Evolutionary conservation across 2,113 vertebrate genomes (phyloP), one percentile per base, ranked within the genome.

Genomic region (Stercorarius parasiticus): DNA sequence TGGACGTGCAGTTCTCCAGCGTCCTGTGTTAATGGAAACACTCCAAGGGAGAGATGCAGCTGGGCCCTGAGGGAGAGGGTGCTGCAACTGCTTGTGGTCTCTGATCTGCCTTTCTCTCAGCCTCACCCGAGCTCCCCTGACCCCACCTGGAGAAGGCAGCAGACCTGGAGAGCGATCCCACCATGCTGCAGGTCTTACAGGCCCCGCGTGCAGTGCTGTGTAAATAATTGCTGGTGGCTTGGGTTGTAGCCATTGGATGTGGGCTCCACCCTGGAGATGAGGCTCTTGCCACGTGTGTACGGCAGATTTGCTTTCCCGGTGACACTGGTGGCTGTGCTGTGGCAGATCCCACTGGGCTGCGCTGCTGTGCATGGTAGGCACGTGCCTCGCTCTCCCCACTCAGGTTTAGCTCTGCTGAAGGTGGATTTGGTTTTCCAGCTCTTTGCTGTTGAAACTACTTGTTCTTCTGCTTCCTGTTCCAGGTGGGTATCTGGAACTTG

Each of bases 221-320:
- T 52, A 32, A 69, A 18, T 59, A 50, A 11, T 53, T 88, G 72
- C 67, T n/a, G 53, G 40, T 27, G 80, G 62, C 83, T 50, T 42
- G 88, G 49, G 52, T 6, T 86, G 62, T 7, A 18, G 61, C 49
- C 2, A 1, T 12, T 2, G 64, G 56, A 34, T 2, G 15, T 45
- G 45, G 74, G 47, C 42, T 90, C 32, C n/a, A 38, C 49, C 11
- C 26, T 50, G 52, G 65, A 36, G 43, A 7, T 18, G 15, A 62
- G 42, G 43, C 13, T 93, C n/a, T 21, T 34, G 70, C 86, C 52
- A 25, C 2, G 10, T 47, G 29, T 0, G 0, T 26, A 1, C 1
- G 8, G 83, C 58, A 62, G 9, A 13, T 25, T 62, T 81, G 45
- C 67, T 85, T 55, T 77, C 53, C 40, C 2, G 2, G 40, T 50